Evolutionary conservation across 2,113 vertebrate genomes (phyloP).

Genomic region (Rousettus leschenaultii): DNA sequence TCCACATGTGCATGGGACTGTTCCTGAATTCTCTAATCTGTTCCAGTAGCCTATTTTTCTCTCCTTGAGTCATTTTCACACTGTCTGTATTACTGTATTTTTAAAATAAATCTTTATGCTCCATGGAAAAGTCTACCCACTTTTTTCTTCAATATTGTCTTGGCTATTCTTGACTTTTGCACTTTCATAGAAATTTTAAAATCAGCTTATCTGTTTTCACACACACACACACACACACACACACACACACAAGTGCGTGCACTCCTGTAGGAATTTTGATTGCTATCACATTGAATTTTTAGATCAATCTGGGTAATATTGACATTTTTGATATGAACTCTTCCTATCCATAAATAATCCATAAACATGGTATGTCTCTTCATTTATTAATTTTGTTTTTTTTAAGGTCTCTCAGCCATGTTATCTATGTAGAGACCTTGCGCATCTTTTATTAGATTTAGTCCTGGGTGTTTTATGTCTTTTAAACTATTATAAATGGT

Average conservation of each 20-base stretch:
- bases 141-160: neutral
- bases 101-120: neutral
- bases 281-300: neutral
- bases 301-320: neutral
- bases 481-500: neutral
- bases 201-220: neutral
- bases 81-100: neutral
- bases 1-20: neutral
- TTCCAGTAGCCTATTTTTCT: neutral
- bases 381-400: neutral
- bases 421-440: neutral
- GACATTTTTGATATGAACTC: neutral
- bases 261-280: neutral
- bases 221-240: neutral
- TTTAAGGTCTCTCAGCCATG: neutral
- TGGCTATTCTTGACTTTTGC: neutral
- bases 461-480: neutral
- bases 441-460: constrained; percentile 25
- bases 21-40: neutral
- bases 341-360: constrained; percentile 48
- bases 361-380: constrained; percentile 64
- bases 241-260: neutral
- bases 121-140: neutral
- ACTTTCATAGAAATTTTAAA: neutral
- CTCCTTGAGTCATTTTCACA: neutral